A percentile compares a stretch with the other conserved stretches of the same genome.
phyloP scores from a whole-genome alignment of 2,888 invertebrate genomes.

The Agrotis ipsilon region DNA sequence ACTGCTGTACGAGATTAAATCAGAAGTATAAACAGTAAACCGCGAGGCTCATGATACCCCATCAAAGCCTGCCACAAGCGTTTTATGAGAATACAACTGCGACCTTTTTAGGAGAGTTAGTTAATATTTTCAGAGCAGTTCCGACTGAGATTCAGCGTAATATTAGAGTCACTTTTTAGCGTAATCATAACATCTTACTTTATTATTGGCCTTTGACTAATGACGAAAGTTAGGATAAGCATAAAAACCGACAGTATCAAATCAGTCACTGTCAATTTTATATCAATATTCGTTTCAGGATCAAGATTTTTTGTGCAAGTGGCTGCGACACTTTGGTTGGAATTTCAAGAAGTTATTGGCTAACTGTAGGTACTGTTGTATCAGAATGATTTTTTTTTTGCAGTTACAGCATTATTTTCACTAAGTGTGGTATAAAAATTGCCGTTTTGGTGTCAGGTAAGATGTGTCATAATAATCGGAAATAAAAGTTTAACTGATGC shows the following conservation, averaged over 20 bases:
- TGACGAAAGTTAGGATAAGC: conserved; percentile 3
- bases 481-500: conserved; percentile 2
- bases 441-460: neutral
- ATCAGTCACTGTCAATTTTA: conserved; percentile 22
- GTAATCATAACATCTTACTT: neutral
- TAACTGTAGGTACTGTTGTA: too few species aligned
- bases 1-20: conserved; percentile 4
- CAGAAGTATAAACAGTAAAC: conserved; percentile 6
- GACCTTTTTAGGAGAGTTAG: conserved; percentile 17
- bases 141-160: neutral
- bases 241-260: conserved; percentile 12
- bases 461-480: conserved; percentile 1
- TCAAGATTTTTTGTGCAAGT: conserved; percentile 8
- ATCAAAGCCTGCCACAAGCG: conserved; percentile 14
- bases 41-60: neutral
- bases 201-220: conserved; percentile 6
- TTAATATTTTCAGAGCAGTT: neutral
- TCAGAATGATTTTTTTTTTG: neutral
- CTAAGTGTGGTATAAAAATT: too few species aligned
- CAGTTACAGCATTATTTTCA: neutral
- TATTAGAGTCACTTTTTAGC: too few species aligned
- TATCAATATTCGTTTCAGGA: conserved; percentile 35
- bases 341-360: conserved; percentile 3
- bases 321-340: neutral
- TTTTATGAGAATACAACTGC: conserved; percentile 8